Evolutionary conservation across 53 echinoderm and acorn worm genomes (phyloP), one percentile per base, ranked within the genome.

Genomic region (Paelopatides confundens): DNA sequence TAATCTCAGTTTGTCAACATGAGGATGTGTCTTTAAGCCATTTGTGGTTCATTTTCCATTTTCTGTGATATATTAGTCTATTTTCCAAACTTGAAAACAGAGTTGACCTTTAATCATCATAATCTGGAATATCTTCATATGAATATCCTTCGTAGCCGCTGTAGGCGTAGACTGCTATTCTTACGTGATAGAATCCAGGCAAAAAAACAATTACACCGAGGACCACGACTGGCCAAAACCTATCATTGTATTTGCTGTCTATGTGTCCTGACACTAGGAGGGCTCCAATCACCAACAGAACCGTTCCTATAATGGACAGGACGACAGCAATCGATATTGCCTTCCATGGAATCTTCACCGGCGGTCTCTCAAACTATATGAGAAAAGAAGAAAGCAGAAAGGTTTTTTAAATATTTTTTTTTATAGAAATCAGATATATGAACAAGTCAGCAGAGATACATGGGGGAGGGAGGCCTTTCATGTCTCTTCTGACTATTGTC

Each of bases 101-200:
- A 33, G 24, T 31, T 31, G 28, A 51, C 33, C 18, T 27, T 11
- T 79, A 94, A 76, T 99, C 99, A 88, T 99, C 99, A 39, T 94
- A 99, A 85, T 99, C 99, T 2, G 99, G 99, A 35, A 99, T 99
- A 54, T 99, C 99, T 11, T 99, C 99, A 79, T 93, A 99, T 14
- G 95, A 95, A 43, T 94, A 99, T 2, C 99, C 99, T 62, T 65
- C 69, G 37, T 95, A 99, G 23, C 95, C 99, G 43, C 67, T 90
- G 93, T 93, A 95, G 0, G 99, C 99, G 26, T 99, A 99, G 66
- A 90, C n/a, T 11, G 99, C 99, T 35, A 99, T 85, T 24, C 99
- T 77, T 31, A 99, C 93, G 71, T 99, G 99, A 76, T 99, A 99
- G 68, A 91, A 89, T 4, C 99, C 99, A 1, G 99, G 99, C 30